These are phyloP conservation scores for Telenomus remus DNA, from an alignment of 1,140 invertebrate species.

Conservation along the genomic window DNA sequence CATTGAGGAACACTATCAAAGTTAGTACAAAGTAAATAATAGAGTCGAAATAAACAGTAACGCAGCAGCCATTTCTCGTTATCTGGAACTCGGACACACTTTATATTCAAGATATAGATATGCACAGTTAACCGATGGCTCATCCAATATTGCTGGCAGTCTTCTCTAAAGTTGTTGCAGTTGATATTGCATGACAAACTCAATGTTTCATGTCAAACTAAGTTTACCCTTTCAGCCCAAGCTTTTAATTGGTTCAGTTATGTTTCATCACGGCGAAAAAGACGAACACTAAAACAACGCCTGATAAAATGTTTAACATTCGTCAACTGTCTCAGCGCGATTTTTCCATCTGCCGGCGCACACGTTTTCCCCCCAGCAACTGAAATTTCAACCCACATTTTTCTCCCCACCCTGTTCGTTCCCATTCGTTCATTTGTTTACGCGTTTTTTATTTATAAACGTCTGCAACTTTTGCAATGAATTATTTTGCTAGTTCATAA, in stretches of 20 bases:
- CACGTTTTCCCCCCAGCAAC: no score
- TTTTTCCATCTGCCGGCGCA: not conserved
- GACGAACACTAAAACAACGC: not conserved
- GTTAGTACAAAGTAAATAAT: not conserved
- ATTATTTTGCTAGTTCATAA: no score
- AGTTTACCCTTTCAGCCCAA: slow-evolving; percentile 12
- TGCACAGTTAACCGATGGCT: slow-evolving; percentile 10
- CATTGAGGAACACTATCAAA: not conserved
- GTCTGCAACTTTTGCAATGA: no score
- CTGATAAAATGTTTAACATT: slow-evolving; percentile 1
- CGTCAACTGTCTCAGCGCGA: not conserved
- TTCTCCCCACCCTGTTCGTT: no score
- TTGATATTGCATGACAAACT: slow-evolving; percentile 18
- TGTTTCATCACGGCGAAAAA: slow-evolving; percentile 17
- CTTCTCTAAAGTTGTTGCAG: slow-evolving; percentile 16
- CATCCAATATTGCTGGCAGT: slow-evolving; percentile 17
- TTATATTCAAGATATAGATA: slow-evolving; percentile 12
- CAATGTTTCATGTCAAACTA: slow-evolving; percentile 24
- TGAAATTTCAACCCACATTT: no score
- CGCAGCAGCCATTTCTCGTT: not conserved
- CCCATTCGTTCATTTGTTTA: no score
- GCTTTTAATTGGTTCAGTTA: slow-evolving; percentile 30
- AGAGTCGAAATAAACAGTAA: not conserved
- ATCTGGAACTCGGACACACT: slow-evolving; percentile 4
- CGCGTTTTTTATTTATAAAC: no score